Evolutionary conservation across 2,888 invertebrate genomes (phyloP).

Genomic region (Ditylenchus weischeri): DNA sequence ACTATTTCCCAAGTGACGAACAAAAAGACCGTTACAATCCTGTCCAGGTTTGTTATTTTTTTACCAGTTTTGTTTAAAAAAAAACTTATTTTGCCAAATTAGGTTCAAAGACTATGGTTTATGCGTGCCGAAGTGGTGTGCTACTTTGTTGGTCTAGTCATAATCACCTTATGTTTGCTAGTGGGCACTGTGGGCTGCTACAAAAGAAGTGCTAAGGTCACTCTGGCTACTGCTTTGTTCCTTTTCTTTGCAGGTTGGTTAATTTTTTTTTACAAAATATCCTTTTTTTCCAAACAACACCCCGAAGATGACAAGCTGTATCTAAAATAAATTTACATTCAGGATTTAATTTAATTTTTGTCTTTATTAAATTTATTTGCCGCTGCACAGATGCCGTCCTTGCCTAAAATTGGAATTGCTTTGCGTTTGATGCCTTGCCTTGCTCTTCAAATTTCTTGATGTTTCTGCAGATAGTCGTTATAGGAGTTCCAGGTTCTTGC

Average conservation of each 20-base stretch:
- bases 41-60: slow-evolving; percentile 3
- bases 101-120: slow-evolving; percentile 64
- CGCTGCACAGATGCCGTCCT: too few relatives aligned
- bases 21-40: slow-evolving; percentile 31
- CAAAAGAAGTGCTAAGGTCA: slow-evolving; percentile 87
- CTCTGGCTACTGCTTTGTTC: slow-evolving; percentile 85
- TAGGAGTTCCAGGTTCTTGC: too few relatives aligned
- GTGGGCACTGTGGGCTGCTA: slow-evolving; percentile 94
- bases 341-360: too few relatives aligned
- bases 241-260: slow-evolving; percentile 80
- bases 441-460: too few relatives aligned
- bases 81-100: slow-evolving; percentile 2
- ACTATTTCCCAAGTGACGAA: slow-evolving; percentile 44
- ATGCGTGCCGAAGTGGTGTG: slow-evolving; percentile 87
- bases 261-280: slow-evolving; percentile 4
- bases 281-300: too few relatives aligned
- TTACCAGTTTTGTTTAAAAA: not conserved
- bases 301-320: too few relatives aligned
- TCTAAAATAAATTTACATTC: too few relatives aligned
- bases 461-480: too few relatives aligned
- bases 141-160: slow-evolving; percentile 85
- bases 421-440: too few relatives aligned
- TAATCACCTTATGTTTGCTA: slow-evolving; percentile 88
- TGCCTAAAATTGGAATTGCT: too few relatives aligned
- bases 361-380: too few relatives aligned